Evolutionary conservation across 2,888 invertebrate species (phyloP), one percentile per base, ranked within the genome.

Genomic region (Ennomos erosarius): DNA sequence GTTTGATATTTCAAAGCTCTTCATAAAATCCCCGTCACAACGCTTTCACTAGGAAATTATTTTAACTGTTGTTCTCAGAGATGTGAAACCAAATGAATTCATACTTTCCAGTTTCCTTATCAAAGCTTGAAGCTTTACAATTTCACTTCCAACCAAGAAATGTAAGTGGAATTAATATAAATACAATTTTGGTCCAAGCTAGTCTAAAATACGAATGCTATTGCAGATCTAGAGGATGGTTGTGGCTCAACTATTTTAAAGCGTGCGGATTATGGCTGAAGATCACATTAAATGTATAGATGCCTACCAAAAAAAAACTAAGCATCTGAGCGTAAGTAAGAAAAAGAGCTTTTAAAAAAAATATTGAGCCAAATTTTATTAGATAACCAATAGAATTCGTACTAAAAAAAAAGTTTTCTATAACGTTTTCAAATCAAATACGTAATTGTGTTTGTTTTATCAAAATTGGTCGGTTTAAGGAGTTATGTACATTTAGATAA

Each of bases 161-260:
- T 54, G 45, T 49, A 49, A 59, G 59, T 59, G 40, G 46, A 59
- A 59, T 59, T 45, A 54, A 54, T 54, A 54, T 54, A 54, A 59
- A 54, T 54, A 54, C 40, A 59, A 59, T 54, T 54, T 45, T n/a
- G 26, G 37, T 46, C 49, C 46, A 45, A 35, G 45, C 50, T 50
- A 12, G 50, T 50, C 38, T 53, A 46, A 54, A 54, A 45, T 50
- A 26, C 50, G 37, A 40, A 54, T 42, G 45, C 47, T 38, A 52
- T 55, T 40, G 47, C 39, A 55, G 55, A 47, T 48, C 34, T 51
- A 55, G 33, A 35, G 26, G 43, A 13, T 10, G 9, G 35, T 13
- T 52, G 34, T 16, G 16, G 36, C 9, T 36, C n/a, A 39, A 52
- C 38, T 51, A 46, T 48, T 55, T 55, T 55, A 13, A 47, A 40